Conservation (phyloP, 1,140 invertebrate genomes). For the Globodera rostochiensis region DNA sequence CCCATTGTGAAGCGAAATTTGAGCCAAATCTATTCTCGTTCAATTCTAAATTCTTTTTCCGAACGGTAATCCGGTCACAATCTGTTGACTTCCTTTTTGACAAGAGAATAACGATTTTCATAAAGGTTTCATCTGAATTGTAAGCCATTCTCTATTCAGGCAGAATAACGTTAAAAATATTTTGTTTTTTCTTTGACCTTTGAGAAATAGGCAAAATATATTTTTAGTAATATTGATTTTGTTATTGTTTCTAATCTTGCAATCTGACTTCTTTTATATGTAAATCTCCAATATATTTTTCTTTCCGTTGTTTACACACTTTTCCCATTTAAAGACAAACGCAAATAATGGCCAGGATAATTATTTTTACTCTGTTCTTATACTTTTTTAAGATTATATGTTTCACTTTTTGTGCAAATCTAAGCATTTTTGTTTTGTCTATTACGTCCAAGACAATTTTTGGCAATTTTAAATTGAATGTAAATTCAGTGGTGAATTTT, state of each 20-base stretch:
- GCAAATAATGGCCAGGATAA: not conserved
- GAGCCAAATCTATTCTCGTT: slow-evolving; percentile 11
- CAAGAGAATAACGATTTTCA: too few species aligned
- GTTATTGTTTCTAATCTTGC: not conserved
- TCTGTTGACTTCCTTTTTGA: not conserved
- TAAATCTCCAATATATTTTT: slow-evolving; percentile 12
- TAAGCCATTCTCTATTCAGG: too few species aligned
- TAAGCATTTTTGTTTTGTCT: too few species aligned
- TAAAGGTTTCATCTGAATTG: too few species aligned
- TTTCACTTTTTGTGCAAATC: too few species aligned
- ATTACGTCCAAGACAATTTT: not conserved
- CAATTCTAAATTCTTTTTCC: not conserved
- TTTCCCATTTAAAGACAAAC: not conserved
- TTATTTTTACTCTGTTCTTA: not conserved
- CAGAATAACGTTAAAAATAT: too few species aligned
- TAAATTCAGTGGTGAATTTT: not conserved
- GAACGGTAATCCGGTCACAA: not conserved
- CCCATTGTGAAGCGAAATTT: slow-evolving; percentile 15
- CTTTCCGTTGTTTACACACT: slow-evolving; percentile 3
- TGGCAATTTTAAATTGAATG: not conserved
- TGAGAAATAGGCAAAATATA: not conserved
- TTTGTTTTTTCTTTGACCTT: too few species aligned
- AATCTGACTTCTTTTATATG: not conserved
- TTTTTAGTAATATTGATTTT: not conserved
- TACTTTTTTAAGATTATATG: too few species aligned